phyloP scores from a whole-genome alignment of 2,888 invertebrate species.

The Pteria penguin region DNA sequence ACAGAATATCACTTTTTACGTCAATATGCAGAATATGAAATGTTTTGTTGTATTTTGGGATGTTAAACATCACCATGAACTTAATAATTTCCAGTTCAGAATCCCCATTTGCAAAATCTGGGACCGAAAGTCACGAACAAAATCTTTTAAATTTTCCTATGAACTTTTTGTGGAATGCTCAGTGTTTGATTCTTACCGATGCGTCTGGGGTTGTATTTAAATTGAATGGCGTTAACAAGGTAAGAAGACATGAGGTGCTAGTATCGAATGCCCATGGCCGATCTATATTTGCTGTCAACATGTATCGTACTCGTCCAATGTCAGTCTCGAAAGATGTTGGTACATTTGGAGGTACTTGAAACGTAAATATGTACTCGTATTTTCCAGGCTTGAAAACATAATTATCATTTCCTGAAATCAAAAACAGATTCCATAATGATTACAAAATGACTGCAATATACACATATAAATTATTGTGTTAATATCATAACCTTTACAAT shows the following conservation, averaged over 20 bases:
- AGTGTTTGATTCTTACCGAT: constrained; percentile 60
- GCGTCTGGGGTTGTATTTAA: constrained; percentile 83
- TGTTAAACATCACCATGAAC: no score
- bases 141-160: no score
- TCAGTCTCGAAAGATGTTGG: constrained; percentile 68
- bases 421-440: not conserved
- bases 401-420: not conserved
- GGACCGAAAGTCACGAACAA: no score
- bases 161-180: no score
- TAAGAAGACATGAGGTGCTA: constrained; percentile 89
- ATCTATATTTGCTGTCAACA: constrained; percentile 88
- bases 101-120: no score
- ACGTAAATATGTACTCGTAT: constrained; percentile 84
- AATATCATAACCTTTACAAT: no score
- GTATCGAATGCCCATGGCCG: constrained; percentile 91
- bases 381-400: not conserved
- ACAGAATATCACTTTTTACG: no score
- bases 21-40: no score
- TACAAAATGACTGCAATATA: no score
- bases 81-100: no score
- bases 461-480: no score
- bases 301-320: constrained; percentile 87
- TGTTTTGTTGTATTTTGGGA: no score
- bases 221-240: constrained; percentile 89
- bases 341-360: constrained; percentile 83